phyloP scores from a whole-genome alignment of 2,888 invertebrate genomes.

The Tenthredo distinguenda region DNA sequence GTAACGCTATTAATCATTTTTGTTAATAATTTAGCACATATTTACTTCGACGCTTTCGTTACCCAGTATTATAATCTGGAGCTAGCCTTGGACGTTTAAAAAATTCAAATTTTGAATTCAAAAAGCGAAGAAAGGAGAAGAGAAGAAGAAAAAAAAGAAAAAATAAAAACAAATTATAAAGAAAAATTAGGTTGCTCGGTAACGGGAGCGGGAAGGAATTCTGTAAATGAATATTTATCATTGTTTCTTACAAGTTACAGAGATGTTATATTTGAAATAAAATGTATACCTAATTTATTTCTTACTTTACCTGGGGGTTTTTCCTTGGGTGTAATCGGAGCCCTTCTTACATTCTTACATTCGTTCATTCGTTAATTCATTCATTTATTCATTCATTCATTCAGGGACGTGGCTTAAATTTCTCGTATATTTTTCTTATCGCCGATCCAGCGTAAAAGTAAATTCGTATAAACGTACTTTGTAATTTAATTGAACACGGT shows the following conservation, averaged over 20 bases:
- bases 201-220: conserved; percentile 2
- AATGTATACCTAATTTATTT: conserved; percentile 27
- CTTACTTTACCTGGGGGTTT: background rate
- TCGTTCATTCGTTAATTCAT: background rate
- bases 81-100: background rate
- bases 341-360: background rate
- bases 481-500: conserved; percentile 10
- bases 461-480: background rate
- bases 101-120: background rate
- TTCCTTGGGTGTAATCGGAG: background rate
- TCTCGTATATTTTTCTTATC: background rate
- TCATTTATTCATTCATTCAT: background rate
- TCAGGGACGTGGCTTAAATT: background rate
- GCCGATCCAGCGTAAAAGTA: background rate
- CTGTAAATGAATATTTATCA: conserved; percentile 10
- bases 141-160: background rate
- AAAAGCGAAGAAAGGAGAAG: background rate
- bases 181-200: background rate
- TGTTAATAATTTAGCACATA: background rate
- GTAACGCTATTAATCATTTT: background rate
- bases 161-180: too few relatives aligned
- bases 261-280: conserved; percentile 49
- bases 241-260: conserved; percentile 27
- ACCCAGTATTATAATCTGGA: background rate
- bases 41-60: background rate